Evolutionary conservation across 2,888 invertebrate genomes (phyloP), one percentile per base, ranked within the genome.

Genomic region (Auanema freiburgensis): DNA sequence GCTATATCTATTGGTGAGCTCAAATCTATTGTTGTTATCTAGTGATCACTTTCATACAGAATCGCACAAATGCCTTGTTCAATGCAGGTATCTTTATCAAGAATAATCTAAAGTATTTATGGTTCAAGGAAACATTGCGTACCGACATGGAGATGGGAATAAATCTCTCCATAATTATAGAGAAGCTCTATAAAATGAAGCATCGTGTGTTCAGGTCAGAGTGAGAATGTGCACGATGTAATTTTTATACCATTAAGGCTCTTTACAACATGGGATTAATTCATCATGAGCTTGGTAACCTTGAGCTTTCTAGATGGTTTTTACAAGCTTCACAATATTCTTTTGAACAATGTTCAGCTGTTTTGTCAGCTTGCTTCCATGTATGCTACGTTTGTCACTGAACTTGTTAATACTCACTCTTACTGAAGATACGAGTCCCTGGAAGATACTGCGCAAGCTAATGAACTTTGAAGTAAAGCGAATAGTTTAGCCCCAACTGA

Each of bases 401-500:
- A n/a, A n/a, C n/a, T 52, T 23, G 52, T 16, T 52, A 23, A 23
- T 52, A n/a, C n/a, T n/a, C n/a, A n/a, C n/a, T n/a, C n/a, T n/a
- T n/a, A n/a, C n/a, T 76, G 61, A 66, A 87, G 87, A 65, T 85
- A 91, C 84, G 91, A 92, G 81, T 85, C 89, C 52, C 85, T 90
- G 63, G 87, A 86, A 59, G 88, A 88, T 78, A 84, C 81, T 14
- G 86, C 87, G 24, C 87, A 88, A 72, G 87, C 88, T 0, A 81
- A 85, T 40, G 87, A 87, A 76, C 86, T 87, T 84, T 87, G 71
- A 69, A 63, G 66, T 56, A 69, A 73, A 84, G 87, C 93, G 3
- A 86, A 92, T 65, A 91, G 92, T 42, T 88, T 92, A 59, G 89
- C 90, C 23, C 90, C 94, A 0, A 91, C 92, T 78, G 98, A 98